These are phyloP conservation scores for Acleris laterana DNA, from an alignment of 2,888 invertebrate species.

Conservation along the genomic window DNA sequence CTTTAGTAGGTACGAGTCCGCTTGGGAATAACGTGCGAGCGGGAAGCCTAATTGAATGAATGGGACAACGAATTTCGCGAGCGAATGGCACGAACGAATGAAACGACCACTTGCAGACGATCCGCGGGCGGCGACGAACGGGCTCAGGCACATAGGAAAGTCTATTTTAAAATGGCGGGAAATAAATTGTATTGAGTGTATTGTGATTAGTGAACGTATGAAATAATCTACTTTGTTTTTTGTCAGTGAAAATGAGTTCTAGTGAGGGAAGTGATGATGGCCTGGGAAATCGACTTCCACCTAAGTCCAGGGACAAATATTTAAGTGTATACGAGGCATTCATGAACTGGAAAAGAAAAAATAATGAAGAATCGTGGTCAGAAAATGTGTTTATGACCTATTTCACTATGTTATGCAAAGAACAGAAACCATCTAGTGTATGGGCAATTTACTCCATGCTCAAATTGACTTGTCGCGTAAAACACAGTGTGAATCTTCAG, in stretches of 20 bases:
- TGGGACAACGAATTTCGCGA: background rate
- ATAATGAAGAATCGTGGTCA: slow-evolving; percentile 5
- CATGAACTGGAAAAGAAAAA: slow-evolving; percentile 17
- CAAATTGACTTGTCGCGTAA: slow-evolving; percentile 12
- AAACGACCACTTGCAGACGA: background rate
- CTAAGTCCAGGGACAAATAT: slow-evolving; percentile 18
- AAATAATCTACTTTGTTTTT: background rate
- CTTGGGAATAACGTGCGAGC: slow-evolving; percentile 4
- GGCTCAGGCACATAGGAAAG: background rate
- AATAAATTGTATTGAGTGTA: background rate
- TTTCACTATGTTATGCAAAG: slow-evolving; percentile 14
- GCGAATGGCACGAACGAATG: slow-evolving; percentile 6
- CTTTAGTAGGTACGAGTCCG: background rate
- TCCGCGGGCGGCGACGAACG: background rate
- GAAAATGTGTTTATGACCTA: slow-evolving; percentile 22
- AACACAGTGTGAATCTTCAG: slow-evolving; percentile 7
- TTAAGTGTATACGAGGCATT: slow-evolving; percentile 17
- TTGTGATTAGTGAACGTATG: background rate
- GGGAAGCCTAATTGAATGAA: slow-evolving; percentile 2
- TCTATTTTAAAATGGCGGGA: slow-evolving; percentile 4
- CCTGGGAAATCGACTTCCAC: background rate
- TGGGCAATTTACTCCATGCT: slow-evolving; percentile 31
- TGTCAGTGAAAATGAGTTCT: slow-evolving; percentile 19
- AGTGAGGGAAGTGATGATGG: slow-evolving; percentile 12
- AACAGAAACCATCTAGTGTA: slow-evolving; percentile 13